Evolutionary conservation across 2,888 invertebrate species (phyloP), one percentile per base, ranked within the genome.

Genomic region (Diabrotica balteata): DNA sequence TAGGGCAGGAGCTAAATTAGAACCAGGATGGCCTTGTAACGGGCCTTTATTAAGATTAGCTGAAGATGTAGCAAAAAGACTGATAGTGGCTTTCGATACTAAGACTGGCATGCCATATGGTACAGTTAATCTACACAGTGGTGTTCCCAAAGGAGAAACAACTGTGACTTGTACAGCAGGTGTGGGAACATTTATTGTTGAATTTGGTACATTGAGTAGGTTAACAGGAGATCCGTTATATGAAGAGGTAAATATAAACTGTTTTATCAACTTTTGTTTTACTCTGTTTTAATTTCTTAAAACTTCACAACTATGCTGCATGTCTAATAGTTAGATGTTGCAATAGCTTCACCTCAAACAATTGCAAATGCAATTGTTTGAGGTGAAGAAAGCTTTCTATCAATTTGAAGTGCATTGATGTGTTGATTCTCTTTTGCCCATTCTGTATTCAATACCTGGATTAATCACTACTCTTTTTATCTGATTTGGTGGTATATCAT

Each of bases 91-190:
- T 0, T 96, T 96, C 83, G 93, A 95, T 78, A 95, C 94, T 0
- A 90, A 90, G 45, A 94, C 95, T 8, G 97, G 97, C 2, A 98
- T 98, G 97, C 98, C 98, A 0, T 98, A 96, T 85, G 99, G 99
- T 7, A 99, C 99, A 0, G 96, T 97, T 0, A 97, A 97, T 83
- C 86, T 99, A 47, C 88, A 91, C 62, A 88, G 93, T 80, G 98
- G 98, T 1, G 95, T 99, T 0, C 98, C 98, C 0, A 88, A 89
- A 46, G 95, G 94, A 8, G 99, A 99, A 85, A 99, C 99, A 0
- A 92, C 96, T 49, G 90, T 99, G 0, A 99, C 98, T 0, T 98
- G 98, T 81, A 98, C 98, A 0, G 99, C 99, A 10, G 97, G 98
- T 1, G 95, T 98, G 51, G 98, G 98, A 0, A 99, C 99, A 4